Evolutionary conservation across 2,888 invertebrate species (phyloP).

Genomic region (Oxystoma pomonae): DNA sequence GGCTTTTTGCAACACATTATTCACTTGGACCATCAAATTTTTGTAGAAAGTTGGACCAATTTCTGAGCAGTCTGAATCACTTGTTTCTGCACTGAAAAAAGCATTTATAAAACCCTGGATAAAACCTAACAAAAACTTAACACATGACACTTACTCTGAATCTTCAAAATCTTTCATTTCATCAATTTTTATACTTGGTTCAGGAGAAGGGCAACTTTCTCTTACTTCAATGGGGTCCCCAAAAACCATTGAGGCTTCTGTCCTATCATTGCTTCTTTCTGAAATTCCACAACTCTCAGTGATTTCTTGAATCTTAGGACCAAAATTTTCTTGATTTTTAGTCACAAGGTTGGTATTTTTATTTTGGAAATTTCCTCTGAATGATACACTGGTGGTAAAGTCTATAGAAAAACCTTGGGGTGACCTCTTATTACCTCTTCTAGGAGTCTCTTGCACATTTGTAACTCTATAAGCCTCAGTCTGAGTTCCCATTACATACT

Average conservation of each 20-base stretch:
- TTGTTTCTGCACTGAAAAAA: conserved; percentile 52
- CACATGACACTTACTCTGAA: conserved; percentile 36
- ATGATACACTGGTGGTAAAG: conserved; percentile 63
- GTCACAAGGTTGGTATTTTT: conserved; percentile 2
- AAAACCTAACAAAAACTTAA: conserved; percentile 9
- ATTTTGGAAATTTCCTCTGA: conserved; percentile 30
- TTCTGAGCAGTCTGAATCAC: conserved; percentile 45
- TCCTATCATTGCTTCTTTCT: conserved; percentile 6
- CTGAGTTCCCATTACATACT: conserved; percentile 27
- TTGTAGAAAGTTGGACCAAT: conserved; percentile 69
- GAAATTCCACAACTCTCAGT: conserved; percentile 30
- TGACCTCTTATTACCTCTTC: conserved; percentile 39
- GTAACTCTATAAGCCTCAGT: conserved; percentile 25
- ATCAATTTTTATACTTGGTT: conserved; percentile 51
- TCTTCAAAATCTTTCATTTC: conserved; percentile 48
- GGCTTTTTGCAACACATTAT: conserved; percentile 52
- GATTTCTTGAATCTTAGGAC: conserved; percentile 40
- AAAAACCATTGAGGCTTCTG: conserved; percentile 39
- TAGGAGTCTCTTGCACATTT: conserved; percentile 31
- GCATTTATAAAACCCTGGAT: conserved; percentile 14
- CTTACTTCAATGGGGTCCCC: conserved; percentile 39
- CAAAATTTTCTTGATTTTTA: conserved; percentile 20
- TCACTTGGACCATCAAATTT: conserved; percentile 64
- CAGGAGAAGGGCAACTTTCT: conserved; percentile 47
- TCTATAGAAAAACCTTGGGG: conserved; percentile 61